phyloP scores from a whole-genome alignment of 2,797 vertebrate genomes.

The Bufotes viridis region DNA sequence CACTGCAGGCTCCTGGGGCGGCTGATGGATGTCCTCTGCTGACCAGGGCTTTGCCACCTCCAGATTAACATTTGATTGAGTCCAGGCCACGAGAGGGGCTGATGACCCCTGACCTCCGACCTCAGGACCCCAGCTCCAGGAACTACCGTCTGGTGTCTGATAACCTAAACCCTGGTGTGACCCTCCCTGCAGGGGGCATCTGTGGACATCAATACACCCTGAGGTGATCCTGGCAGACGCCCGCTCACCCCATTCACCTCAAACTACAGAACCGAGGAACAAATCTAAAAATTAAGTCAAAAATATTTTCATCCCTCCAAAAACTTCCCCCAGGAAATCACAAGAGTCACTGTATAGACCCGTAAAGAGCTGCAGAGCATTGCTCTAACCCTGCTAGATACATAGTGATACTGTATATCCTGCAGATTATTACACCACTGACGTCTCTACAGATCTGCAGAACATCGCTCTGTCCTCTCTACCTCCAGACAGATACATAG shows the following conservation, averaged over 20 bases:
- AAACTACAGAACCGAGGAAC: not conserved
- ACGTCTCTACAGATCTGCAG: not conserved
- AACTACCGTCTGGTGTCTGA: conserved; percentile 74
- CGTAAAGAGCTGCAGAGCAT: not conserved
- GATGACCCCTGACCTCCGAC: conserved; percentile 77
- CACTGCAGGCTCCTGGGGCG: not conserved
- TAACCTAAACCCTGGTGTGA: conserved; percentile 68
- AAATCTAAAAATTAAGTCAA: not conserved
- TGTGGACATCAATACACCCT: conserved; percentile 2
- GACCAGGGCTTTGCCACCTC: conserved; percentile 64
- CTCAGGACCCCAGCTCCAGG: conserved; percentile 68
- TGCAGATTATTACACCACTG: not conserved
- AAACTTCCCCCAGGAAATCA: not conserved
- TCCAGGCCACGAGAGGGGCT: conserved; percentile 70
- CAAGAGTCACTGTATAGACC: not conserved
- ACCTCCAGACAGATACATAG: not conserved
- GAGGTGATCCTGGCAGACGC: not conserved
- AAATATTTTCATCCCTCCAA: not conserved
- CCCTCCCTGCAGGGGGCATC: conserved; percentile 33
- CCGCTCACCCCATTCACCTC: not conserved
- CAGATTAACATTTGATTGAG: conserved; percentile 71
- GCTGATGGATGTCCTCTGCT: conserved; percentile 62
- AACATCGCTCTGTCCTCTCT: not conserved
- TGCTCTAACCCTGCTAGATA: not conserved
- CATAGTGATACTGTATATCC: not conserved